Evolutionary conservation across 2,888 invertebrate species (phyloP), one percentile per base, ranked within the genome.

Genomic region (Fragum fragum): DNA sequence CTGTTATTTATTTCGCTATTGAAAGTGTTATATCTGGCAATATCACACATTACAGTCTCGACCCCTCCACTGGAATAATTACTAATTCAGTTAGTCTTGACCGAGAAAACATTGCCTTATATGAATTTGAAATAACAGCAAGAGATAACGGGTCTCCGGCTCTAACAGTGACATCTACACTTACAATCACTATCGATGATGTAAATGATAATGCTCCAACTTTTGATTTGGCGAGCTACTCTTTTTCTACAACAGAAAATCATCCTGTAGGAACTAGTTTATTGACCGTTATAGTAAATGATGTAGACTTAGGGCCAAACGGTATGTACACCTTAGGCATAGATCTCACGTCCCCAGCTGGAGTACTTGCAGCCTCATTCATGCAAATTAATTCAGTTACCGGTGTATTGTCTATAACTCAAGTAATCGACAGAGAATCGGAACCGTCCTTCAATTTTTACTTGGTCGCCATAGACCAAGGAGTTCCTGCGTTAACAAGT

Each of bases 121-220:
- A 91, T 75, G 59, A 70, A 21, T 79, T 91, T 61, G 72, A 81
- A 55, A 83, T 88, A 23, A 69, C 84, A 23, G 91, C 90, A 1
- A 55, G 69, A 14, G 93, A 93, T 75, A 81, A 83, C 29, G 91
- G 92, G 3, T 70, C 74, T 9, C 88, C 89, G 0, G 71, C 83
- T 18, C 76, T 86, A 5, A 84, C 87, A 16, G 79, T 89, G 18
- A 87, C 88, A n/a, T 81, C 78, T 11, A 85, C 87, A 36, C 89
- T 91, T 14, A 86, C 85, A 23, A 86, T 93, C 28, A 88, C 77
- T 9, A 77, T 93, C 57, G 76, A 32, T 7, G 92, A 93, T 74
- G 79, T 85, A n/a, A 92, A 93, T 73, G 92, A 93, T 83, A 91
- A 92, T 76, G 66, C 70, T 16, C 93, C 93, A 7, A 61, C 81